Conservation (phyloP, 2,888 invertebrate species). For the Odontothrips loti region DNA sequence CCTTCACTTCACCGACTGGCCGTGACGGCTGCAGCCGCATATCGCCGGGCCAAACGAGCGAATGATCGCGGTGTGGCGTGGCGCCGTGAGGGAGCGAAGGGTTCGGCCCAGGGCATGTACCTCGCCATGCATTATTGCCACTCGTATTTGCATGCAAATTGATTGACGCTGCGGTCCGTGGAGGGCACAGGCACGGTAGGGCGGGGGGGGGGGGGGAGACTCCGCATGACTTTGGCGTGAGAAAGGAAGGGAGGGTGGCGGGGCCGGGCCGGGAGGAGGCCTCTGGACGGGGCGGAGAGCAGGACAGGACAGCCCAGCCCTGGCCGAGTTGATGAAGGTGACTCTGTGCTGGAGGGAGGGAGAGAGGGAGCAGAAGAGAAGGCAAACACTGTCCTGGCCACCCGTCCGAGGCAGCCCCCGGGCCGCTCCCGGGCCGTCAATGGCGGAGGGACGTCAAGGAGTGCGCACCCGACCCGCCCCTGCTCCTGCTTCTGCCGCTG, state of each 20-base stretch:
- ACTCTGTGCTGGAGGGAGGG: no score
- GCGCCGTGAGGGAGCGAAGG: not conserved
- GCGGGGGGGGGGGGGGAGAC: not conserved
- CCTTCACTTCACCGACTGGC: not conserved
- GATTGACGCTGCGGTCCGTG: not conserved
- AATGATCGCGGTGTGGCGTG: not conserved
- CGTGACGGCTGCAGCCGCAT: not conserved
- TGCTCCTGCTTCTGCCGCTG: no score
- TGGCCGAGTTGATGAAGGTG: no score
- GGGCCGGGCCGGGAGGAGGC: no score
- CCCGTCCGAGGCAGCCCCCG: no score
- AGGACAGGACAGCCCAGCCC: not conserved
- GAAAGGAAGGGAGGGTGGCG: not conserved
- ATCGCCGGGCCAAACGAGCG: not conserved
- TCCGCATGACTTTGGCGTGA: no score
- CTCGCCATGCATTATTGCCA: not conserved
- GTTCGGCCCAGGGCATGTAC: not conserved
- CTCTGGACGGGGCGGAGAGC: not conserved
- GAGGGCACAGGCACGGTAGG: not conserved
- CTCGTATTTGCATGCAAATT: constrained; percentile 17
- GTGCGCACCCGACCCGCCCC: no score
- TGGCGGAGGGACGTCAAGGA: no score
- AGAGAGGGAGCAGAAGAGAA: no score
- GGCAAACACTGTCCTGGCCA: no score
- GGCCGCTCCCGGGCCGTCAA: no score